These are phyloP conservation scores for Coendou prehensilis DNA, from an alignment of 2,797 vertebrate genomes.

Conservation along the genomic window DNA sequence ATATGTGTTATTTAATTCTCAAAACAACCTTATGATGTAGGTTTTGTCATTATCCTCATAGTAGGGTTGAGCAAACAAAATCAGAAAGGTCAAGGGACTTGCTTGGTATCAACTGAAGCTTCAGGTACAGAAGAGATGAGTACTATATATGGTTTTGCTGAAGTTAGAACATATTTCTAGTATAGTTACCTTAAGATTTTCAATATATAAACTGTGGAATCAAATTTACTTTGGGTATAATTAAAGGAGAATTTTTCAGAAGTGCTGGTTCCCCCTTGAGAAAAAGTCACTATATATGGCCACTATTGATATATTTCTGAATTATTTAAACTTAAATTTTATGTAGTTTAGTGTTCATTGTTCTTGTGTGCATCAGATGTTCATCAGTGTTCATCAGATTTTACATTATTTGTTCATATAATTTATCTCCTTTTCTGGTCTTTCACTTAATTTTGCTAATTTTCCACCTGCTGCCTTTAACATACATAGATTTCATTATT, in stretches of 20 bases:
- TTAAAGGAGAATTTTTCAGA: background rate
- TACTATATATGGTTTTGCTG: background rate
- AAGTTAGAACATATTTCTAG: background rate
- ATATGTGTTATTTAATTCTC: background rate
- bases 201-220: background rate
- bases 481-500: constrained; percentile 10
- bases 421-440: background rate
- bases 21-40: background rate
- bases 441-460: background rate
- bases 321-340: background rate
- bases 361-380: background rate
- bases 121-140: background rate
- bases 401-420: background rate
- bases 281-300: background rate
- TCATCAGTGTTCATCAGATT: background rate
- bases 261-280: background rate
- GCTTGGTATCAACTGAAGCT: background rate
- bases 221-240: constrained; percentile 17
- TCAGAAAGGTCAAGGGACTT: background rate
- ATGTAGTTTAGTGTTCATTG: background rate
- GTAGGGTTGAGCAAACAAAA: background rate
- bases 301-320: background rate
- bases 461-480: background rate
- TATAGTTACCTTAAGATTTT: background rate
- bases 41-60: constrained; percentile 1